Evolutionary conservation across 1,140 invertebrate species (phyloP), one percentile per base, ranked within the genome.

Genomic region (Tetraneura akinire): DNA sequence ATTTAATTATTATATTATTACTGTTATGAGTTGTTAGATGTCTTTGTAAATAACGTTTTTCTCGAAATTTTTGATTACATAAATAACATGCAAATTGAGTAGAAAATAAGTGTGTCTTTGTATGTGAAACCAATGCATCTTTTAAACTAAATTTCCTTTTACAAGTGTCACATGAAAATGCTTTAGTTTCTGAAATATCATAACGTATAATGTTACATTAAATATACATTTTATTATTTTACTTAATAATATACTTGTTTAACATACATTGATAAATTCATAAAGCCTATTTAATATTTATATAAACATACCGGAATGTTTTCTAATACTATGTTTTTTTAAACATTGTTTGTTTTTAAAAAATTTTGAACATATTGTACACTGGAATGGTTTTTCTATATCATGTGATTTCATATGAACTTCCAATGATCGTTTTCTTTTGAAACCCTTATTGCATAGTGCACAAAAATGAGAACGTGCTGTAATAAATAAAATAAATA

Each of bases 11-110:
- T 66, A 42, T 1, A 23, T 13, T 57, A 76, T 78, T 60, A 78
- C 74, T 78, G 45, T 26, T 78, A 18, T 78, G 74, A 45, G 74
- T 78, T 23, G 55, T 37, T 18, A 78, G 53, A 78, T 78, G 74
- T 78, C 74, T 78, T 47, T 60, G 55, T 45, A 78, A 57, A 62
- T 78, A 78, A 26, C 74, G 74, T 45, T 78, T 78, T 78, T 78
- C 74, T 62, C 37, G 60, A 78, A 78, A 78, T n/a, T 37, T 21
- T 47, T 62, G 74, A 29, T 62, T 62, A 60, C 74, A 78, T 62
- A 78, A 78, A 62, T 78, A 78, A 45, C 74, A 78, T n/a, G 74
- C 13, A 47, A 78, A 47, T 62, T 78, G 74, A 26, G 53, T 78
- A 29, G 74, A 78, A n/a, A 37, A 16, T 26, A 23, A 45, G 26